phyloP scores from a whole-genome alignment of 2,113 vertebrate species.

The Oncorhynchus gorbuscha region DNA sequence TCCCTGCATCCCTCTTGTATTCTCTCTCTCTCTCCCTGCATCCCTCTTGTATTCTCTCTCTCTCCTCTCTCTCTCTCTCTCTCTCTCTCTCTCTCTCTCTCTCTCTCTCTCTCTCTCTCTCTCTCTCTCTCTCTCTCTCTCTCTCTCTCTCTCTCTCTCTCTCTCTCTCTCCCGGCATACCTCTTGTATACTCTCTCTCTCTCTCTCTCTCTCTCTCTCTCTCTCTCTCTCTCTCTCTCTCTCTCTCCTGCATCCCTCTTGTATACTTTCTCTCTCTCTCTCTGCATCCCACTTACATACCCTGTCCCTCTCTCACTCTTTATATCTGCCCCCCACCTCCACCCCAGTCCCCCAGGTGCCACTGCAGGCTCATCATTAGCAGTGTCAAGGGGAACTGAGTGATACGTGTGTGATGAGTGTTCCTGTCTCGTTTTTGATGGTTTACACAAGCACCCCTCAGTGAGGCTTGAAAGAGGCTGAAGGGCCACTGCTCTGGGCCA shows the following conservation, averaged over 20 bases:
- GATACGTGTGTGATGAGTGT: constrained; percentile 1
- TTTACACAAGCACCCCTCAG: constrained; percentile 1
- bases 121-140: too few relatives aligned
- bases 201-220: too few relatives aligned
- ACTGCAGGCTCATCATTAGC: constrained; percentile 24
- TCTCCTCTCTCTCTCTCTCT: too few relatives aligned
- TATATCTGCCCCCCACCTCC: not conserved
- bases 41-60: too few relatives aligned
- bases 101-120: too few relatives aligned
- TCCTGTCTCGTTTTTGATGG: not conserved
- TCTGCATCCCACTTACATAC: not conserved
- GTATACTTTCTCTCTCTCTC: not conserved
- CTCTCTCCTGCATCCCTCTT: not conserved
- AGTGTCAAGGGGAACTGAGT: constrained; percentile 4
- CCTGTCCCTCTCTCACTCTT: too few relatives aligned
- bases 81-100: too few relatives aligned
- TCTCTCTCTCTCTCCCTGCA: too few relatives aligned
- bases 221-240: not conserved
- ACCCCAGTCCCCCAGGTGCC: not conserved
- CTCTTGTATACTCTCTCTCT: too few relatives aligned
- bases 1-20: too few relatives aligned
- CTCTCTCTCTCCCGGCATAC: too few relatives aligned
- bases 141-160: too few relatives aligned
- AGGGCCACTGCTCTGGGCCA: not conserved
- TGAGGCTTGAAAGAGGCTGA: constrained; percentile 18